Conservation (phyloP, 1,140 invertebrate species). For the Phocides pigmalion region DNA sequence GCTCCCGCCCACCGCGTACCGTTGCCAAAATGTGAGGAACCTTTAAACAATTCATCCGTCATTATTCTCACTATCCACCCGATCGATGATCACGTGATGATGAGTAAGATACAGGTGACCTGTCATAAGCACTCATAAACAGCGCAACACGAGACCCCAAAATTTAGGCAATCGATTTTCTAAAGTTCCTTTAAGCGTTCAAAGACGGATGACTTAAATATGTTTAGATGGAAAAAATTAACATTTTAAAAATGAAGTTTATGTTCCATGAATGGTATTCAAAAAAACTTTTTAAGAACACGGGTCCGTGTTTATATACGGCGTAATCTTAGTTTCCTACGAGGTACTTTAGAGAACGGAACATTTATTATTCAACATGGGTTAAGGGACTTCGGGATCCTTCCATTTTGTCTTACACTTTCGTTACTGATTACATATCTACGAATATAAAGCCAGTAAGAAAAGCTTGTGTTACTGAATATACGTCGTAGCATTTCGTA, state of each 20-base stretch:
- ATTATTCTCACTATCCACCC: conserved; percentile 55
- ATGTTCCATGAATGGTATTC: not conserved
- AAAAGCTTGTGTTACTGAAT: not conserved
- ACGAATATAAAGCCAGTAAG: too few relatives aligned
- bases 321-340: not conserved
- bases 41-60: conserved; percentile 75
- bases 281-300: not conserved
- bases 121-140: not conserved
- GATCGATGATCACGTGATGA: conserved; percentile 58
- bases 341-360: conserved; percentile 10
- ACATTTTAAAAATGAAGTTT: not conserved
- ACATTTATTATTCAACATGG: conserved; percentile 7
- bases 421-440: not conserved
- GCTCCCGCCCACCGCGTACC: conserved; percentile 64
- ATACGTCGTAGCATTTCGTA: not conserved
- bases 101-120: conserved; percentile 20
- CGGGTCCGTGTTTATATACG: not conserved
- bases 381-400: not conserved
- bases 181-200: conserved; percentile 9
- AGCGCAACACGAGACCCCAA: not conserved
- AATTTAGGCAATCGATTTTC: not conserved
- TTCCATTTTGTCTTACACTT: not conserved
- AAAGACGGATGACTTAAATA: not conserved
- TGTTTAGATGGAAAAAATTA: not conserved
- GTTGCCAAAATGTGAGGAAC: conserved; percentile 66